Evolutionary conservation across 2,797 vertebrate species (phyloP).

Genomic region (Pelochelys cantorii): DNA sequence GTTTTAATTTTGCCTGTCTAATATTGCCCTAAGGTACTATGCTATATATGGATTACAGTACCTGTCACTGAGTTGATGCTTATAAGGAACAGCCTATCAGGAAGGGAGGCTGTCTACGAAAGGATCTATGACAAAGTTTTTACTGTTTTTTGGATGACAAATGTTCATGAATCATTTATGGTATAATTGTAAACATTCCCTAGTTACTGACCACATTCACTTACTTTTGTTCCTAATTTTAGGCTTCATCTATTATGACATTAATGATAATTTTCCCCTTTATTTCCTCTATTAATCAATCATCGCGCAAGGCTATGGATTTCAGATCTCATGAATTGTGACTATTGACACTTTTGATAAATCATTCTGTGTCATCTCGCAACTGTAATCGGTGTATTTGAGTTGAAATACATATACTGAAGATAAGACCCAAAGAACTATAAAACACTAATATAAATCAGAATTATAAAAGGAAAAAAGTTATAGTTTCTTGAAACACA

Average conservation of each 20-base stretch:
- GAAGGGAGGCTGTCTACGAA: neutral
- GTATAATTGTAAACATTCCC: fast-evolving
- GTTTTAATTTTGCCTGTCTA: neutral
- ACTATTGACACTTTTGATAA: slow-evolving; percentile 46
- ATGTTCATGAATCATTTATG: neutral
- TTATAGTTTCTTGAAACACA: slow-evolving; percentile 18
- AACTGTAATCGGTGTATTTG: slow-evolving; percentile 54
- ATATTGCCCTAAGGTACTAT: neutral
- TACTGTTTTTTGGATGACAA: neutral
- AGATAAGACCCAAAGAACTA: slow-evolving; percentile 47
- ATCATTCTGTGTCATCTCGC: slow-evolving; percentile 17
- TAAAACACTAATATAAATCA: neutral
- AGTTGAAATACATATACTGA: slow-evolving; percentile 48
- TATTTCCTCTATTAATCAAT: slow-evolving; percentile 30
- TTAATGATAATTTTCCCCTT: slow-evolving; percentile 2
- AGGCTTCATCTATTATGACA: neutral
- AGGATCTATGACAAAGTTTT: neutral
- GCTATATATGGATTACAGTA: neutral
- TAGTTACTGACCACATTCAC: neutral
- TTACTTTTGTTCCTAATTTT: slow-evolving; percentile 20
- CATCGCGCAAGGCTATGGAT: slow-evolving; percentile 29
- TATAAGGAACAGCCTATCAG: neutral
- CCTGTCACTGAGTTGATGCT: neutral
- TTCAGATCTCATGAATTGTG: slow-evolving; percentile 47
- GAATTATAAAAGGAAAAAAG: slow-evolving; percentile 12